Base-by-base conservation (phyloP, 2,888 invertebrate species). In the Drosophila histrio region DNA sequence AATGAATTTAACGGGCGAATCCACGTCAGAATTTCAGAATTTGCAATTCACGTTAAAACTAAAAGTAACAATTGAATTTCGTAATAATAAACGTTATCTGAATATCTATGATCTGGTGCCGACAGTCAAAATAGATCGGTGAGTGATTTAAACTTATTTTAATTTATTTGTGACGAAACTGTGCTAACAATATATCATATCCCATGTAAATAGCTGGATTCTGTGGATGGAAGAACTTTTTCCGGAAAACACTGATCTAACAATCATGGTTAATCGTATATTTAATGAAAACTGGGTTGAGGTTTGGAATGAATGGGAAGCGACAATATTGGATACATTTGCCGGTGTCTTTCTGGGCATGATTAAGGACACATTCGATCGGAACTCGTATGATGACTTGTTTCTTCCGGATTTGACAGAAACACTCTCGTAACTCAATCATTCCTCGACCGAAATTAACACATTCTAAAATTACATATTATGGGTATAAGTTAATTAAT, bases 291-390 rank as follows among this genome's bases (percentile, higher is more conserved):
- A 47, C 36, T 84, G 85, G 78, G 43, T 84, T 3, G 61, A 75
- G 17, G 57, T 75, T 36, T 80, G 79, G 72, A 84, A 76, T 36
- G 72, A 81, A 34, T 58, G 67, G 49, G 76, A 85, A 34, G 59
- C 72, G 1, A 47, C 0, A 1, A 70, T 75, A 28, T 32, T 71
- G 3, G 41, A 58, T 11, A 56, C 59, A 28, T 82, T 81, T 26
- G 24, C 72, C 0, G 54, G 63, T 22, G 59, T 79, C 3, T 70
- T 82, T 43, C 32, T 32, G 1, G 17, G 19, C 19, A 36, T 76
- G 38, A 41, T 85, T 19, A 49, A 65, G 15, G 43, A 59, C 7
- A 49, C 53, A 5, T 84, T 81, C 11, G 15, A 61, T 5, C 41
- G n/a, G 4, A 32, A 66, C 4, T 28, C 80, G 5, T 80, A 84